Base-by-base conservation (phyloP, 2,113 vertebrate species). In the Varanus salvator region DNA sequence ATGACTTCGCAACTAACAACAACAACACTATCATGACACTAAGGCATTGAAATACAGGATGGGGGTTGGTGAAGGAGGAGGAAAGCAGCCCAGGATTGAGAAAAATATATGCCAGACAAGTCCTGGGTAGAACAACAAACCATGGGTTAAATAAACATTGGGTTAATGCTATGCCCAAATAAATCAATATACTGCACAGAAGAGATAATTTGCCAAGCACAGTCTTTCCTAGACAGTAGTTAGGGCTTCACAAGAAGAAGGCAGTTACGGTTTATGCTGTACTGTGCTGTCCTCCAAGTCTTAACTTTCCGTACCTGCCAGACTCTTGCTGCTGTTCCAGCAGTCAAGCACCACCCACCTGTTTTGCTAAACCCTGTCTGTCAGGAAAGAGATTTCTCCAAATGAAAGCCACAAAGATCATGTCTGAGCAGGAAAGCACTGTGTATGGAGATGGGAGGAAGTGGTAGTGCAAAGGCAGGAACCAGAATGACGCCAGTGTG, bases 401-500 rank as follows among this genome's bases (percentile, higher is more conserved):
- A 88, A 76, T 8, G 6, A 54, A 78, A 89, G 64, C 50, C 50
- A 29, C 25, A 71, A 54, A 29, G 25, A 60, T 69, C 74, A 54
- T 2, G 25, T 31, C 74, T 31, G 60, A 89, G 64, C 31, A 78
- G n/a, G 52, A 76, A 89, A 77, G 80, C 8, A 21, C 52, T 3
- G 27, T 21, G 31, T 31, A 78, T 54, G 48, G 82, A 78, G 25
- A 31, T 17, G 21, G 77, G 90, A 93, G 92, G 93, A 93, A 95
- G 85, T 92, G 87, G 93, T 64, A 64, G 60, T 91, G 88, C 86
- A 34, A 17, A 64, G 77, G 60, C 14, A 54, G 54, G 77, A 83
- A 86, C 52, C 78, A 44, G 69, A 71, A 54, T 89, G 88, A 89
- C 31, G 48, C 31, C 11, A 75, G 38, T 52, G 14, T 14, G 27